A percentile compares a stretch with the other conserved stretches of the same genome.
Conservation (phyloP, 2,888 invertebrate genomes). For the Eledona agricola region DNA sequence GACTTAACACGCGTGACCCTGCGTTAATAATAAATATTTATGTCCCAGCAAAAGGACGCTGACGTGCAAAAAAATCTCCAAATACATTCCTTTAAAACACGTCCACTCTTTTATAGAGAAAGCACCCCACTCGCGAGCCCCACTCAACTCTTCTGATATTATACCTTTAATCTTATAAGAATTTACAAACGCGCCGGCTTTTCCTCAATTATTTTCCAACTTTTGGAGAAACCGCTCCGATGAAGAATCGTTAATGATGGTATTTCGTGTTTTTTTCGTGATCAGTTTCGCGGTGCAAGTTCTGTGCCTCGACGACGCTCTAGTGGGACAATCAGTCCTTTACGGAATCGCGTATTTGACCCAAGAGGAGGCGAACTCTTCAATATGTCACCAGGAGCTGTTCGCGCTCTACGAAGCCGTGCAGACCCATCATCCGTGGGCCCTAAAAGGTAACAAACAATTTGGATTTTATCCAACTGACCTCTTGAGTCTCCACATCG, state of each 20-base stretch:
- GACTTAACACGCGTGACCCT: conserved; percentile 11
- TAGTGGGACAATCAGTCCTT: conserved; percentile 47
- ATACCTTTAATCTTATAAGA: no score
- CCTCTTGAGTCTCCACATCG: background rate
- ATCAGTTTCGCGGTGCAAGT: background rate
- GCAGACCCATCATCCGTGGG: conserved; percentile 50
- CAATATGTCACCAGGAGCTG: conserved; percentile 46
- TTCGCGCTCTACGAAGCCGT: conserved; percentile 45
- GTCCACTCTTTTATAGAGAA: conserved; percentile 11
- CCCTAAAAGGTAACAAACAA: conserved; percentile 50
- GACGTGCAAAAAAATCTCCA: no score
- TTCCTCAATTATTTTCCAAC: conserved; percentile 17
- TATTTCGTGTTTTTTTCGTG: conserved; percentile 8
- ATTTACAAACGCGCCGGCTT: conserved; percentile 4
- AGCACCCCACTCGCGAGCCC: conserved; percentile 13
- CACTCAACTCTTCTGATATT: background rate
- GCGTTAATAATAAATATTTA: conserved; percentile 5
- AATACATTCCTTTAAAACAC: background rate
- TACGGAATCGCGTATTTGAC: conserved; percentile 50
- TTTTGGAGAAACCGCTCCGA: conserved; percentile 2
- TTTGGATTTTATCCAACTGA: background rate
- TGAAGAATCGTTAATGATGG: conserved; percentile 4
- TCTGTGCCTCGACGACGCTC: conserved; percentile 27
- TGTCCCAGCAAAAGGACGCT: no score
- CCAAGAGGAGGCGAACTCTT: conserved; percentile 33